A percentile compares a stretch with the other conserved stretches of the same genome.
Evolutionary conservation across 53 echinoderm and acorn worm genomes (phyloP).

Genomic region (Astropecten irregularis): DNA sequence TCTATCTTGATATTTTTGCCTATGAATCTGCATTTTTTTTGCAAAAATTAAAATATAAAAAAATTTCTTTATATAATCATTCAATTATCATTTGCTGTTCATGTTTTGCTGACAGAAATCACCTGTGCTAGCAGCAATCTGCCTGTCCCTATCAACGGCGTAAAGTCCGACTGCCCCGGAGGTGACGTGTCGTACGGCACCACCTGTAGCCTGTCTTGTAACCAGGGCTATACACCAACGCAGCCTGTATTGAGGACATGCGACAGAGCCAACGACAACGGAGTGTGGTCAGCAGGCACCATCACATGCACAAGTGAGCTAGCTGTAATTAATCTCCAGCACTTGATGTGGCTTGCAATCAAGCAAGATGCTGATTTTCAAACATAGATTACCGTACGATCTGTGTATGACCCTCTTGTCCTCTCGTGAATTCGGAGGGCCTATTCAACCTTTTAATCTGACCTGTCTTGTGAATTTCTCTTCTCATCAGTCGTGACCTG

Average conservation of each 20-base stretch:
- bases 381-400: no score
- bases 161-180: constrained; percentile 52
- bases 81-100: not conserved
- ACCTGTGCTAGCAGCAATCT: constrained; percentile 61
- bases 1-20: no score
- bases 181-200: constrained; percentile 48
- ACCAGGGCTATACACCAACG: constrained; percentile 70
- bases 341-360: not conserved
- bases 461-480: not conserved
- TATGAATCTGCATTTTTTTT: no score
- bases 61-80: not conserved
- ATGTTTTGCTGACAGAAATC: constrained; percentile 38
- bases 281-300: constrained; percentile 65
- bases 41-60: no score
- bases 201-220: constrained; percentile 66
- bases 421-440: no score
- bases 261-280: constrained; percentile 50
- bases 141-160: constrained; percentile 69
- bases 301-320: constrained; percentile 68
- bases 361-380: no score
- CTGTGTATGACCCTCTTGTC: no score
- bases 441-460: no score
- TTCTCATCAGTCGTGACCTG: constrained; percentile 62
- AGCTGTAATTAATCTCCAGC: no score
- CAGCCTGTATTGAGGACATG: constrained; percentile 45